Conservation (phyloP, 2,113 vertebrate species). For the Tricholaema leucomelas region DNA sequence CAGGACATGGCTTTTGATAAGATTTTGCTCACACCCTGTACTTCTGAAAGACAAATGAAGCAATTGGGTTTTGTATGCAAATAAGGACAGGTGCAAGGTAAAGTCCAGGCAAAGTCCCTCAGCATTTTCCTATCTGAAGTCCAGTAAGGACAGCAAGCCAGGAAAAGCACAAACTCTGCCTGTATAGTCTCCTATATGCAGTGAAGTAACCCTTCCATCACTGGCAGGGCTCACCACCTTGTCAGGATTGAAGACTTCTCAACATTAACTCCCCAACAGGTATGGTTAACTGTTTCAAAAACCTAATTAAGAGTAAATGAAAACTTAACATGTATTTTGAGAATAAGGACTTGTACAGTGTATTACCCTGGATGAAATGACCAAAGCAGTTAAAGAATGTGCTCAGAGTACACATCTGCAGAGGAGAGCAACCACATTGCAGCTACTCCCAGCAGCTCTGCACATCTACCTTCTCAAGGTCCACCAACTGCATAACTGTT, state of each 20-base stretch:
- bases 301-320: background rate
- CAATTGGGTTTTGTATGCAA: slow-evolving; percentile 76
- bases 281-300: slow-evolving; percentile 20
- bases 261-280: background rate
- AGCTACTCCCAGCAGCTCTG: no score
- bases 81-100: slow-evolving; percentile 77
- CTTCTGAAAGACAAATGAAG: slow-evolving; percentile 76
- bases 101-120: slow-evolving; percentile 49
- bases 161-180: background rate
- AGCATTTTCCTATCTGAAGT: background rate
- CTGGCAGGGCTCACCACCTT: background rate
- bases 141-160: background rate
- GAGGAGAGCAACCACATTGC: no score
- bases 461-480: background rate
- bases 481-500: background rate
- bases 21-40: slow-evolving; percentile 78
- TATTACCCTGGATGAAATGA: background rate
- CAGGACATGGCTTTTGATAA: slow-evolving; percentile 82
- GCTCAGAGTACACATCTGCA: no score
- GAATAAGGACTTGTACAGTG: background rate
- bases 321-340: background rate
- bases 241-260: background rate
- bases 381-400: background rate
- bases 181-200: background rate
- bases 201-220: background rate